Base-by-base conservation (phyloP, 1,140 invertebrate species). In the Adelges cooleyi region DNA sequence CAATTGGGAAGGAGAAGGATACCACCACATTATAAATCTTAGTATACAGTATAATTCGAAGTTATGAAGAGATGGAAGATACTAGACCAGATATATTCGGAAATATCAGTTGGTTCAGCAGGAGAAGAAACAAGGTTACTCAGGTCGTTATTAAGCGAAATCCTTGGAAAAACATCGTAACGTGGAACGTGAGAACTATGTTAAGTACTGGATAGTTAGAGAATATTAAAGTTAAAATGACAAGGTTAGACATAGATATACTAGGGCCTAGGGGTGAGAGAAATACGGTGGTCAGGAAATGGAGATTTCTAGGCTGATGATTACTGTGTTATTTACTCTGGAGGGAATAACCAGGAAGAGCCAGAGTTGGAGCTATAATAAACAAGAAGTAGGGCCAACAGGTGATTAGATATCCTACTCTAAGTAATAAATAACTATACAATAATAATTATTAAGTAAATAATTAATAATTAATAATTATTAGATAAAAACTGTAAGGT, bases 111-210 rank as follows among this genome's bases (percentile, higher is more conserved):
- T 46, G 44, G 17, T 18, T 46, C 9, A n/a, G n/a, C 10, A 65
- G 44, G 40, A 65, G 36, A 27, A 29, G 42, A 27, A 15, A 11
- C 20, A 56, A 56, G 53, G 56, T 42, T 46, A 23, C 33, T 65
- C 56, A 29, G 40, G 56, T 65, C 56, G 40, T 65, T 44, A 65
- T 8, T 23, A 42, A 27, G 59, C 44, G 44, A 65, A 65, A 49
- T 1, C 59, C 59, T 65, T 65, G 36, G 4, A 15, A 42, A 44
- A 46, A 62, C 38, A 62, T 62, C 9, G 42, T 33, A 40, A 62
- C 54, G 2, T 62, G 54, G 36, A 62, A 62, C 15, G 54, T 62
- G 15, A 40, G 54, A 22, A 44, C 54, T 40, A 62, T 62, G 54
- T 46, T 44, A 40, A 62, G 44, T 40, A 27, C 33, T 59, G 54